A percentile compares a stretch with the other conserved stretches of the same genome.
These are phyloP conservation scores for Hirundo rustica DNA, from an alignment of 2,797 vertebrate genomes.

Conservation along the genomic window DNA sequence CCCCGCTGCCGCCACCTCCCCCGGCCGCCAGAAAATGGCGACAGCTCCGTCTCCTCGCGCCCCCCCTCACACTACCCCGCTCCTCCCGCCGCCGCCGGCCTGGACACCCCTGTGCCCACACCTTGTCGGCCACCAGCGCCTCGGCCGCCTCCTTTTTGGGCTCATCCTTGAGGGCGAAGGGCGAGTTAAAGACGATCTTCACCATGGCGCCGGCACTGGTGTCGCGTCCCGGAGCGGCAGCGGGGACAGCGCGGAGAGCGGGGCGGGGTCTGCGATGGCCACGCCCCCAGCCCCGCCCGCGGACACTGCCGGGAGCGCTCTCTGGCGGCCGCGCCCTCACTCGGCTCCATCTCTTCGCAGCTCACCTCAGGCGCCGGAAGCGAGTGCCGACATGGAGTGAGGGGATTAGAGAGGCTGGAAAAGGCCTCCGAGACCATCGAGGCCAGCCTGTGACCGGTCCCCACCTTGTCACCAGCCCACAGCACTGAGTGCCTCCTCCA, in stretches of 20 bases:
- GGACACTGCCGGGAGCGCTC: accelerated
- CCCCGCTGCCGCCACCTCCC: neutral
- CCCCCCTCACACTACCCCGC: neutral
- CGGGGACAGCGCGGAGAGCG: neutral
- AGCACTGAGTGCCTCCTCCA: neutral
- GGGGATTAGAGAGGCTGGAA: neutral
- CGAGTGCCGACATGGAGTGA: accelerated
- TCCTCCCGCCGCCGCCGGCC: neutral
- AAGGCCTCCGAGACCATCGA: neutral
- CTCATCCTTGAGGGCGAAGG: conserved; percentile 85
- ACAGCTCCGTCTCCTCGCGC: neutral
- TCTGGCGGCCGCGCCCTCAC: neutral
- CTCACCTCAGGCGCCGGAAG: neutral
- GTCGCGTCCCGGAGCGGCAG: neutral
- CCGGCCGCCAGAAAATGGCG: conserved; percentile 43
- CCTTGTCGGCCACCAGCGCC: conserved; percentile 77
- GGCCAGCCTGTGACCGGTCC: neutral
- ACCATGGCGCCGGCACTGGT: conserved; percentile 69
- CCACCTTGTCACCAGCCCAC: neutral
- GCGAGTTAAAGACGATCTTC: conserved; percentile 90
- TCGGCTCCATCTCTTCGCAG: accelerated
- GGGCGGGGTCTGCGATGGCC: neutral
- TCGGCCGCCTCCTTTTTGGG: conserved; percentile 81
- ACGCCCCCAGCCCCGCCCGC: neutral
- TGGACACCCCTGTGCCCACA: neutral